Evolutionary conservation across 2,113 vertebrate species (phyloP), one percentile per base, ranked within the genome.

Genomic region (Austrofundulus limnaeus): DNA sequence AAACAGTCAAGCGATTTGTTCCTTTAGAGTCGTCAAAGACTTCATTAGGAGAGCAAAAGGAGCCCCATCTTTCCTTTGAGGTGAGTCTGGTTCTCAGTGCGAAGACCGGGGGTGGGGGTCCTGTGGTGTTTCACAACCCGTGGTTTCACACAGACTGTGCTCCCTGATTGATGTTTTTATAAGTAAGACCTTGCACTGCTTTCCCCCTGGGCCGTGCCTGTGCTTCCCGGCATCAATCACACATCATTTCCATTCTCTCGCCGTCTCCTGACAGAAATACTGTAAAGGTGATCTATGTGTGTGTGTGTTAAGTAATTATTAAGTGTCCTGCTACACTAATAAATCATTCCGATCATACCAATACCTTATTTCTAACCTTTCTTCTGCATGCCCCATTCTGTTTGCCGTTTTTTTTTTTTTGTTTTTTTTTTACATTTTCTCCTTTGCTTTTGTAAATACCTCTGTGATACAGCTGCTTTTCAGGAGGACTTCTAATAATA

Each of bases 291-390:
- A 92, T 92, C 75, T 89, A 91, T 91, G 90, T 72, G 54, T 86
- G 83, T 86, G 87, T 88, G 87, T 85, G 87, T 86, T 90, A 90
- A 92, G 89, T 91, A 92, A 92, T 92, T 92, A 93, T 92, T 91
- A 89, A 92, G 88, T 88, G 86, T 91, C 89, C 81, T 47, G 85
- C 79, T 74, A 71, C 70, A 55, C 83, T 75, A 86, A 92, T 92
- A 91, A 92, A 92, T 92, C 91, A 90, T 77, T 85, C 72, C 75
- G 74, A 77, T 85, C 82, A 60, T 58, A 71, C 50, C 53, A 49
- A 55, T 59, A 68, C 52, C 55, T 59, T 65, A 21, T 58, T 58
- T 71, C 66, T 50, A 72, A 67, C 51, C 62, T 54, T 69, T 71
- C 61, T 70, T 58, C 31, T 34, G 9, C 42, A 58, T 58, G 65